Base-by-base conservation (phyloP, 2,113 vertebrate genomes). In the Pyrgilauda ruficollis region DNA sequence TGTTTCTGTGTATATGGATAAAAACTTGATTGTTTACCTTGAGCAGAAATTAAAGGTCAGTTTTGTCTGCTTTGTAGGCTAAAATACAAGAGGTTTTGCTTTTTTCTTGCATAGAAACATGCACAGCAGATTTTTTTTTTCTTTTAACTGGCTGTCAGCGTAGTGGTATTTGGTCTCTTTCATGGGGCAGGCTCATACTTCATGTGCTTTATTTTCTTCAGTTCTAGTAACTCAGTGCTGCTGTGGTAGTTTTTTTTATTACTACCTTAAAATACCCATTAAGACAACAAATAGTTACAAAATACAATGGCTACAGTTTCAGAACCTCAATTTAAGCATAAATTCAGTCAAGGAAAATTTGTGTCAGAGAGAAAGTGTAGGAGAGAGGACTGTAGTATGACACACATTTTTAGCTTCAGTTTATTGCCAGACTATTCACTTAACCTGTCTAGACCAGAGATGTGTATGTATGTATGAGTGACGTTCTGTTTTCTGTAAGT, bases 381-480 rank as follows among this genome's bases (percentile, higher is more conserved):
- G 87, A 79, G 74, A 91, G 53, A 87, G 80, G 58, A 53, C 64
- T 92, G 73, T 53, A 37, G 53, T 18, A 12, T 88, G 90, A 72
- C 53, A 37, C 47, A 72, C 44, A 37, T 84, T 81, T 91, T 90
- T 68, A 39, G n/a, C 18, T 94, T 67, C 82, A 84, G 67, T 92
- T 84, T 81, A 19, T 62, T 93, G 50, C 73, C 80, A 90, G 86
- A 81, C 88, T 94, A 0, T 90, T 94, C 93, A 92, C 92, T 93
- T 96, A 95, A 56, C 80, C 69, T 58, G 90, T 95, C 95, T 96
- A 96, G 96, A 97, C 93, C 83, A 87, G 82, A 90, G 80, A 92
- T 93, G 80, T 0, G 26, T 95, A 93, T 96, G 31, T 95, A 96
- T 96, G 93, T 76, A 93, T 96, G 79, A 93, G 89, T 5, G 28